These are phyloP conservation scores for Trichonephila clavata DNA, from an alignment of 1,140 invertebrate genomes.

Conservation along the genomic window DNA sequence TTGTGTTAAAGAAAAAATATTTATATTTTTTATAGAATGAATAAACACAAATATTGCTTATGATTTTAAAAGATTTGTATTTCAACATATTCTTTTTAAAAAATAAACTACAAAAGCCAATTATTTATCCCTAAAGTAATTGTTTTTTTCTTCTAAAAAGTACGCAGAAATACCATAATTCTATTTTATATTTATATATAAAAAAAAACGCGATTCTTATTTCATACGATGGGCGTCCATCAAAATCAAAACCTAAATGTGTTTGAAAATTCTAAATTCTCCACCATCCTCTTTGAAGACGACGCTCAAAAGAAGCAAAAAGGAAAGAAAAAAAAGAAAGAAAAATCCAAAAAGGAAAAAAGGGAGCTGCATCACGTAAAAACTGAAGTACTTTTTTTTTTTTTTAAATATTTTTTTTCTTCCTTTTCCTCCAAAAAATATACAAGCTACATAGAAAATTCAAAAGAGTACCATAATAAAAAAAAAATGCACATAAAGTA, in stretches of 20 bases:
- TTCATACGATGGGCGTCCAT: constrained; percentile 16
- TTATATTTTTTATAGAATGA: too few relatives aligned
- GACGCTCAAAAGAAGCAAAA: neutral
- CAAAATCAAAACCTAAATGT: constrained; percentile 56
- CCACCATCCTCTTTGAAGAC: constrained; percentile 43
- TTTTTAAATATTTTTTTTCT: neutral
- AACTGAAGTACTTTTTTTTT: constrained; percentile 50
- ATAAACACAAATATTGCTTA: too few relatives aligned
- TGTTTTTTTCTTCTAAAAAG: too few relatives aligned
- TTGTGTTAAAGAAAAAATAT: too few relatives aligned
- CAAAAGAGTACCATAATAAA: constrained; percentile 47
- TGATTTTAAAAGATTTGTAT: too few relatives aligned
- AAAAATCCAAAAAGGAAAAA: constrained; percentile 15
- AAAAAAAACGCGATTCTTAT: neutral
- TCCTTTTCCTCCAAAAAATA: constrained; percentile 3
- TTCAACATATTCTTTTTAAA: too few relatives aligned
- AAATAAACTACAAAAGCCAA: too few relatives aligned
- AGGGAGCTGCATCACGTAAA: constrained; percentile 33
- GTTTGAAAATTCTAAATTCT: constrained; percentile 52
- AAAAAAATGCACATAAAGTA: constrained; percentile 52
- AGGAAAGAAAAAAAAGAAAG: neutral
- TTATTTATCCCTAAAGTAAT: too few relatives aligned
- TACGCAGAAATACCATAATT: too few relatives aligned
- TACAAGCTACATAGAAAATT: constrained; percentile 66
- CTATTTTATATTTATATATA: neutral